These are phyloP conservation scores for Chloroceryle amazona DNA, from an alignment of 2,797 vertebrate species.

Conservation along the genomic window DNA sequence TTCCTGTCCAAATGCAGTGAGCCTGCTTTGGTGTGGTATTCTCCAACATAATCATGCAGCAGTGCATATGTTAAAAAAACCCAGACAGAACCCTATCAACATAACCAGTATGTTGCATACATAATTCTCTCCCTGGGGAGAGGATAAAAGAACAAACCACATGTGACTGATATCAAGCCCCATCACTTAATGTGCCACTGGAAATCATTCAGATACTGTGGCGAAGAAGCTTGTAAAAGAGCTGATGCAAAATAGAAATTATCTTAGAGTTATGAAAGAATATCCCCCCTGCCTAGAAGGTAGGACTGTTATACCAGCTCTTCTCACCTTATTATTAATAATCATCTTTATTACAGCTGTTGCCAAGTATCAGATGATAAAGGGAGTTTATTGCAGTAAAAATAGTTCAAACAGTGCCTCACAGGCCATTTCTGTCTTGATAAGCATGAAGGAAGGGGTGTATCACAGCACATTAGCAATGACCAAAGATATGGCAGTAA, in stretches of 20 bases:
- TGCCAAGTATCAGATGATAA: slow-evolving; percentile 6
- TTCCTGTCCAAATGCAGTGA: not conserved
- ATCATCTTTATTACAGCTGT: slow-evolving; percentile 35
- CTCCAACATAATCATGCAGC: not conserved
- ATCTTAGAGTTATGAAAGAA: slow-evolving; percentile 37
- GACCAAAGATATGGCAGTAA: not conserved
- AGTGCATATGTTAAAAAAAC: not conserved
- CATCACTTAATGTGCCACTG: slow-evolving; percentile 53
- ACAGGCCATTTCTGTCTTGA: not conserved
- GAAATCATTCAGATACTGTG: slow-evolving; percentile 44
- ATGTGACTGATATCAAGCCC: slow-evolving; percentile 53
- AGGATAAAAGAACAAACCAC: slow-evolving; percentile 62
- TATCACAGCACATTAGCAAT: not conserved
- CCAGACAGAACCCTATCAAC: not conserved
- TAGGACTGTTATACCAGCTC: not conserved
- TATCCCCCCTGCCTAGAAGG: not conserved
- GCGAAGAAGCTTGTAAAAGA: slow-evolving; percentile 30
- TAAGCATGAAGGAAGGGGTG: not conserved
- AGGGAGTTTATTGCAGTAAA: slow-evolving; percentile 10
- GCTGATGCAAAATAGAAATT: slow-evolving; percentile 27
- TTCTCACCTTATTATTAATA: slow-evolving; percentile 31
- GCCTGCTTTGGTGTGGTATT: not conserved
- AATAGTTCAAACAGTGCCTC: not conserved
- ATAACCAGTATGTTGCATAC: slow-evolving; percentile 27
- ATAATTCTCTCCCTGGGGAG: slow-evolving; percentile 58